Conservation (phyloP, 2,888 invertebrate genomes). For the Agrilus cyanescens region DNA sequence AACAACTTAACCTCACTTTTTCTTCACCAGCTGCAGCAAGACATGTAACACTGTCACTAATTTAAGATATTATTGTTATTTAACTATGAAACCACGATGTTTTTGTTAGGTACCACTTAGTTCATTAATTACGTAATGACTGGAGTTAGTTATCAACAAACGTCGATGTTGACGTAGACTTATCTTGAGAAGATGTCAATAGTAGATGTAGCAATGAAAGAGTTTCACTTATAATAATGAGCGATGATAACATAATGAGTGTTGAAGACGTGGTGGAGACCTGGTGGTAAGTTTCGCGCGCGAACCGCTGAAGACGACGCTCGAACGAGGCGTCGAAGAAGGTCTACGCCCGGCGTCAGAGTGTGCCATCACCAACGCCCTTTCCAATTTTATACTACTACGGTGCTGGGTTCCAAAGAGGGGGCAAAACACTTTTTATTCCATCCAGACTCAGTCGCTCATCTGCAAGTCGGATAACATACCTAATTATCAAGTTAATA, state of each 20-base stretch:
- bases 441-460: conserved; percentile 58
- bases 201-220: too few species aligned
- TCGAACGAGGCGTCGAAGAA: conserved; percentile 21
- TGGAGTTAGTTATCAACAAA: too few species aligned
- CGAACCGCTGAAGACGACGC: conserved; percentile 17
- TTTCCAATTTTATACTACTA: conserved; percentile 38
- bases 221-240: background rate
- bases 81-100: too few species aligned
- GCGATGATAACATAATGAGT: conserved; percentile 2
- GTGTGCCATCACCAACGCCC: conserved; percentile 38
- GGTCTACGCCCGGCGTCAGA: conserved; percentile 33
- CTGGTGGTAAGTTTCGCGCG: conserved; percentile 21
- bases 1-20: conserved; percentile 10
- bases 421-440: conserved; percentile 60
- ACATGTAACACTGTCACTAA: background rate
- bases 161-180: too few species aligned
- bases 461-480: conserved; percentile 84
- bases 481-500: conserved; percentile 87
- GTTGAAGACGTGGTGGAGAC: conserved; percentile 9
- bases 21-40: background rate
- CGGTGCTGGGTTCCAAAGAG: conserved; percentile 36
- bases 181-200: too few species aligned
- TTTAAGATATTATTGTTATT: too few species aligned
- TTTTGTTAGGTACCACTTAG: too few species aligned
- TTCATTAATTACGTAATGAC: too few species aligned